Base-by-base conservation (phyloP, 2,113 vertebrate species). In the Aphyosemion australe region DNA sequence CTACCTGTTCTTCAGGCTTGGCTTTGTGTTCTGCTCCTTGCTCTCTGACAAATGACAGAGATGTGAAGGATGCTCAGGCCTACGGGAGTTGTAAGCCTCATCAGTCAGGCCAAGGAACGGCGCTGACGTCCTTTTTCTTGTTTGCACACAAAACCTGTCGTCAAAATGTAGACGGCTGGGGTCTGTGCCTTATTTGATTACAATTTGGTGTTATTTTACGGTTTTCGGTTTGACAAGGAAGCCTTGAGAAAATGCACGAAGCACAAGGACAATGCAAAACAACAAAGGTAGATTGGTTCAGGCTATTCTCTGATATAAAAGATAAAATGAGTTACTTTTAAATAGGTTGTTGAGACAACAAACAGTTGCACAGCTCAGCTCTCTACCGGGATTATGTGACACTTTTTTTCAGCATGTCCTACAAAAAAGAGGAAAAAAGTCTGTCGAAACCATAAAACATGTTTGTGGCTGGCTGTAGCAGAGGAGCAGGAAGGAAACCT, bases 1-100 rank as follows among this genome's bases (percentile, higher is more conserved):
- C 53, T 68, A n/a, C 58, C 65, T 76, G 56, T 49, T 62, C 34
- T 32, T 15, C 46, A 5, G 14, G 20, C 49, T 55, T 10, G 20
- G 58, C 21, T 58, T 69, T 26, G 9, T 62, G 43, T 69, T 54
- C 52, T 16, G 20, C 32, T 65, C 8, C 2, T 12, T 55, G 53
- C 39, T 42, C 61, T 72, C 11, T 57, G n/a, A 75, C 18, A 45
- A 56, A 70, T 59, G 66, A 70, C 59, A 37, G 54, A 65, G 50
- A 60, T 72, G 54, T 56, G 69, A 81, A 20, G 21, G 55, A 79
- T 69, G 52, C 37, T 69, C 63, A 56, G 20, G 57, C 70, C 61
- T 32, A 52, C 2, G 11, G 26, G 12, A 46, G 66, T 39, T 65
- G 5, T 50, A 74, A 52, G 65, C 32, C 46, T 72, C 53, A 70